These are phyloP conservation scores for Morpho achilles DNA, from an alignment of 2,888 invertebrate species.

Conservation along the genomic window DNA sequence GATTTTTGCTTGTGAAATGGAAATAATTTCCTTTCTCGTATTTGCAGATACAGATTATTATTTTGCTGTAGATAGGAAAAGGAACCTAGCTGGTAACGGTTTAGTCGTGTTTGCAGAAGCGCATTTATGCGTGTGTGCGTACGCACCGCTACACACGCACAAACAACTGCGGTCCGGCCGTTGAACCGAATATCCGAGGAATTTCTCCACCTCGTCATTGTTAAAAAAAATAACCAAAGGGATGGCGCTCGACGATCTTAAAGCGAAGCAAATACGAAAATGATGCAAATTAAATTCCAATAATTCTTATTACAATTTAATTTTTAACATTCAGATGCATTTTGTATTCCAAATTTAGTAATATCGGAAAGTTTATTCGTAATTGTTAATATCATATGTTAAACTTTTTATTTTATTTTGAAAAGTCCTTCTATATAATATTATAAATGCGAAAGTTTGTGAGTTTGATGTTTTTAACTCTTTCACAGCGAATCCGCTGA, in stretches of 20 bases:
- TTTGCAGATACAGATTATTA: background rate
- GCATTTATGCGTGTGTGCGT: slow-evolving; percentile 59
- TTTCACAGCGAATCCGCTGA: too few relatives aligned
- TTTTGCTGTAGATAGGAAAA: slow-evolving; percentile 36
- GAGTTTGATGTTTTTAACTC: too few relatives aligned
- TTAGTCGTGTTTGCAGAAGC: slow-evolving; percentile 69
- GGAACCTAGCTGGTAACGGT: slow-evolving; percentile 68
- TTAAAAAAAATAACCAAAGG: slow-evolving; percentile 58
- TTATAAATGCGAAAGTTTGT: too few relatives aligned
- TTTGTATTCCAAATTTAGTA: too few relatives aligned
- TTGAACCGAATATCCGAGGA: slow-evolving; percentile 77
- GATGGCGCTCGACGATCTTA: slow-evolving; percentile 19
- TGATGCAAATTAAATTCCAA: background rate
- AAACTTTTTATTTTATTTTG: too few relatives aligned
- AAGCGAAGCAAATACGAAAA: too few relatives aligned
- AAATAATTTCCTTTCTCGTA: background rate
- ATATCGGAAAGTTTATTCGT: too few relatives aligned
- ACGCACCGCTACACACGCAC: slow-evolving; percentile 51
- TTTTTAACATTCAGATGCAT: too few relatives aligned
- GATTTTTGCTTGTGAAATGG: too few relatives aligned
- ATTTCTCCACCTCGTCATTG: slow-evolving; percentile 60
- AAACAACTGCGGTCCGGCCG: slow-evolving; percentile 66
- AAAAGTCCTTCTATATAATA: too few relatives aligned
- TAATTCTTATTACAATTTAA: background rate
- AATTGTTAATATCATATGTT: too few relatives aligned